A percentile compares a stretch with the other conserved stretches of the same genome.
Evolutionary conservation across 2,888 invertebrate species (phyloP).

Genomic region (Bombylius discolor): DNA sequence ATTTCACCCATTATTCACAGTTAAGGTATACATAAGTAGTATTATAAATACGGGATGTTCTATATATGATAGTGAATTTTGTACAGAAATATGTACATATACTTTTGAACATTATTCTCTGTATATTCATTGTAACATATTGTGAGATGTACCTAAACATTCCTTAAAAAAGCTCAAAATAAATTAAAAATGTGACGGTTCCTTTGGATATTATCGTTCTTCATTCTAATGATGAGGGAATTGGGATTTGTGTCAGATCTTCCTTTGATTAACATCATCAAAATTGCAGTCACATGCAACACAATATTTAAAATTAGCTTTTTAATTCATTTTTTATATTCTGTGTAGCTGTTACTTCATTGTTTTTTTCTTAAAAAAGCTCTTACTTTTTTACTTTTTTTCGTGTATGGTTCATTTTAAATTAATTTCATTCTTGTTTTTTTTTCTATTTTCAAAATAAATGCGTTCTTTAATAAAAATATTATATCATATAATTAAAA

Average conservation of each 20-base stretch:
- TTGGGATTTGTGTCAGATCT: not conserved
- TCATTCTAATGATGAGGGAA: not conserved
- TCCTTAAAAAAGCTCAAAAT: not conserved
- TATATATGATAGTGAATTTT: not conserved
- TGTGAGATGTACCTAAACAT: not conserved
- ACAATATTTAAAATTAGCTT: not conserved
- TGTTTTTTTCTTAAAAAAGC: no score
- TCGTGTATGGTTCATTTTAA: no score
- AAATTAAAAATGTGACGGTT: constrained; percentile 6
- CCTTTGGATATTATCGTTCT: not conserved
- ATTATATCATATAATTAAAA: no score
- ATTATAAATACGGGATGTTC: no score
- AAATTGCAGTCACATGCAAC: not conserved
- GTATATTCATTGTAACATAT: no score
- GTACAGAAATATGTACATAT: not conserved
- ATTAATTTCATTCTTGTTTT: no score
- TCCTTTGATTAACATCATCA: not conserved
- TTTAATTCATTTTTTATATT: no score
- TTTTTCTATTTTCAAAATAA: no score
- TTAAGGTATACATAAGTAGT: not conserved
- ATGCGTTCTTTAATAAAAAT: no score
- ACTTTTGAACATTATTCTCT: not conserved
- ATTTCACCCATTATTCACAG: not conserved
- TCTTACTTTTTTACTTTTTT: no score
- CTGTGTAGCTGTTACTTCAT: no score